Evolutionary conservation across 1,140 invertebrate genomes (phyloP), one percentile per base, ranked within the genome.

Genomic region (Eumaeus atala): DNA sequence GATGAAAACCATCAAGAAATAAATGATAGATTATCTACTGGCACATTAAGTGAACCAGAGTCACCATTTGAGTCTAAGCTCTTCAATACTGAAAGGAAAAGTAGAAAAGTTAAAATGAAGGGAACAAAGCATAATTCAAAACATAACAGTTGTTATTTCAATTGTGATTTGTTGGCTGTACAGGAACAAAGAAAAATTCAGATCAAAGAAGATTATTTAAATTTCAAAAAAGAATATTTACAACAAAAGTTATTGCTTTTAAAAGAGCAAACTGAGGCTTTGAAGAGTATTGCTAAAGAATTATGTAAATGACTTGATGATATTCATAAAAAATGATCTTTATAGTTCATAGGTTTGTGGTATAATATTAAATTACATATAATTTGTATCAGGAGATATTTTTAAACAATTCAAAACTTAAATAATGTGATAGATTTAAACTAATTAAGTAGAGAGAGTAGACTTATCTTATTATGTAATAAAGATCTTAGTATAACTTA

Each of bases 221-320:
- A 71, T 55, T 86, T 84, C 51, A 86, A 84, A 66, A 86, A 86
- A 51, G 72, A 81, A 40, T 86, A 86, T 67, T 65, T 86, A 14
- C 77, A 58, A 55, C 74, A 86, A 58, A 86, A 86, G 47, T 57
- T 85, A 49, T 74, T 71, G 56, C 44, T 83, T 17, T 61, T 85
- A 50, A 77, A 79, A 53, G 77, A 81, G 58, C 82, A 85, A 58
- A 82, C 78, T 34, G 77, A 84, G 40, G 80, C 82, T n/a, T 54
- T 85, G 18, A 81, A 79, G 67, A 73, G 56, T 63, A 84, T 85
- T 59, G 82, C 82, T 34, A 75, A 65, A 56, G 82, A 79, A 67
- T 67, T 85, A 1, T 67, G 64, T 47, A 76, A 74, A 33, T 66
- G 50, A 67, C 21, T 28, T 9, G 5, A 42, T 42, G 14, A 42